Conservation (phyloP, 2,113 vertebrate species). For the Zootoca vivipara region DNA sequence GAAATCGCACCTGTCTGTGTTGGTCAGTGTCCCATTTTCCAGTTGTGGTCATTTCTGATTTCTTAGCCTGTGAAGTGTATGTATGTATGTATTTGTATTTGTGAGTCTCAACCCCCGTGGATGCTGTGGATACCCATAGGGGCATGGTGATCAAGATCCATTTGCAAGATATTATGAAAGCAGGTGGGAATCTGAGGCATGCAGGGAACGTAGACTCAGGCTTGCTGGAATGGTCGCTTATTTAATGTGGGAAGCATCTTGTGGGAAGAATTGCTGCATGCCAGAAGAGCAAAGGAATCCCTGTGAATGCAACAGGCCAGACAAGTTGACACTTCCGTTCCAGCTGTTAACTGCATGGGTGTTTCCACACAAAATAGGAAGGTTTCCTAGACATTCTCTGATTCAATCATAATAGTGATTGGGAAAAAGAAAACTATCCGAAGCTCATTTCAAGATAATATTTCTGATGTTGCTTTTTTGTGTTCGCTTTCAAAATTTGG, state of each 20-base stretch:
- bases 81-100: not conserved
- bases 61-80: not conserved
- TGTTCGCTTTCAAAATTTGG: not conserved
- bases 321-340: not conserved
- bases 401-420: not conserved
- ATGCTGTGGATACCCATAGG: not conserved
- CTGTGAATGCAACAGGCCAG: not conserved
- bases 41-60: not conserved
- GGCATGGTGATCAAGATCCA: not conserved
- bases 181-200: slow-evolving; percentile 8
- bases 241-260: not conserved
- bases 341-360: slow-evolving; percentile 10
- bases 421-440: not conserved
- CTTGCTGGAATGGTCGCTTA: not conserved
- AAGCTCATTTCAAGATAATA: not conserved
- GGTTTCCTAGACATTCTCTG: not conserved
- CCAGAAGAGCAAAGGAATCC: not conserved
- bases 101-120: not conserved
- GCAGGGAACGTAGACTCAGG: not conserved
- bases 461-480: not conserved
- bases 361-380: not conserved
- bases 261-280: not conserved
- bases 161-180: not conserved
- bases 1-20: not conserved
- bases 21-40: not conserved